phyloP scores from a whole-genome alignment of 2,888 invertebrate genomes.

The Oasisia sp. region DNA sequence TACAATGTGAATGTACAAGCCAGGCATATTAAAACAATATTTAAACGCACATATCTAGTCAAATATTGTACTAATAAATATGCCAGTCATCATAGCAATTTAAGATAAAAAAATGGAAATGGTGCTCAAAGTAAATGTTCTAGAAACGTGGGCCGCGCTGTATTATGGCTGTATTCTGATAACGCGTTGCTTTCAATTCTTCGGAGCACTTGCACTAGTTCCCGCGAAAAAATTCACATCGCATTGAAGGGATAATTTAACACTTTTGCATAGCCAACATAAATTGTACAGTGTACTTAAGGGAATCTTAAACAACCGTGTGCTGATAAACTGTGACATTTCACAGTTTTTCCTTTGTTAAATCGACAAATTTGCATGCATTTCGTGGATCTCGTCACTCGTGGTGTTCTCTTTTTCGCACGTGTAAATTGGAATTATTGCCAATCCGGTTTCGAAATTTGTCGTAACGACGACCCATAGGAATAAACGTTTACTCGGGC shows the following conservation, averaged over 20 bases:
- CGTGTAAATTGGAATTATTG: not conserved
- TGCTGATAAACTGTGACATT: not conserved
- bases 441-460: not conserved
- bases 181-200: not conserved
- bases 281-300: not conserved
- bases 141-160: not conserved
- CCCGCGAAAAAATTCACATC: conserved; percentile 7
- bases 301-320: not conserved
- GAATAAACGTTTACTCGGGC: not conserved
- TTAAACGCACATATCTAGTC: not conserved
- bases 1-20: too few species aligned
- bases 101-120: not conserved
- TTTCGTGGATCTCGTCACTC: not conserved
- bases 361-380: not conserved
- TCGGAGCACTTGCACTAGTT: not conserved
- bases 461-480: not conserved
- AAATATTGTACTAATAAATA: not conserved
- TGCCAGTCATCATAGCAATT: not conserved
- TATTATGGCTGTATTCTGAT: not conserved
- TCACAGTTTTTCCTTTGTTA: conserved; percentile 8
- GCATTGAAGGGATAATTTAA: not conserved
- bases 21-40: too few species aligned
- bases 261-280: not conserved
- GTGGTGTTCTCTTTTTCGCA: not conserved
- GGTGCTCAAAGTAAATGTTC: not conserved